Conservation (phyloP, 2,797 vertebrate genomes). For the Aplochiton taeniatus region DNA sequence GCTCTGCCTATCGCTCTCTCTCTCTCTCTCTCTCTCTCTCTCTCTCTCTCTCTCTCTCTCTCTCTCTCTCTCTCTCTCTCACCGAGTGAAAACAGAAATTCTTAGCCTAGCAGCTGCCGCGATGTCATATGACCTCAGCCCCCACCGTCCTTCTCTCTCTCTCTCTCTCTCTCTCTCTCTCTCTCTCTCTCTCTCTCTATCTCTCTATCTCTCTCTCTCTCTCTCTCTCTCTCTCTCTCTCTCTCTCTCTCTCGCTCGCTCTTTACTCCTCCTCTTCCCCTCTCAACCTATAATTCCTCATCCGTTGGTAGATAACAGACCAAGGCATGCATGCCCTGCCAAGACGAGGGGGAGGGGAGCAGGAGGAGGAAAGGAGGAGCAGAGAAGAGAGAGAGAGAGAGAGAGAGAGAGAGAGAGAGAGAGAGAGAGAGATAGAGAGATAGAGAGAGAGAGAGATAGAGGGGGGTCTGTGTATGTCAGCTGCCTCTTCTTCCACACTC, state of each 20-base stretch:
- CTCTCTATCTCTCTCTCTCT: conserved; percentile 37
- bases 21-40: conserved; percentile 15
- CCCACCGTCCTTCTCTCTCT: conserved; percentile 8
- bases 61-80: conserved; percentile 55
- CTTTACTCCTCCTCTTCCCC: conserved; percentile 51
- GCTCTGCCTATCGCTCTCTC: conserved; percentile 63
- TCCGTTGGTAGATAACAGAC: conserved; percentile 75
- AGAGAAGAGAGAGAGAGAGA: conserved; percentile 4
- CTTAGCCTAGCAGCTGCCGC: conserved; percentile 81
- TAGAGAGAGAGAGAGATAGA: conserved; percentile 18
- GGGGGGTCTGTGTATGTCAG: conserved; percentile 53
- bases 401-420: conserved; percentile 20
- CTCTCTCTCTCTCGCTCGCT: conserved; percentile 16
- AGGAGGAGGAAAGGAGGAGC: conserved; percentile 31
- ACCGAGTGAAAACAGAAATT: conserved; percentile 76
- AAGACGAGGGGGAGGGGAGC: conserved; percentile 52
- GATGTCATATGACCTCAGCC: conserved; percentile 64
- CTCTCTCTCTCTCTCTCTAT: conserved; percentile 45
- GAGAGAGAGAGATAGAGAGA: conserved; percentile 7
- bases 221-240: neutral
- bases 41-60: conserved; percentile 30
- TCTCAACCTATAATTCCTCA: conserved; percentile 78
- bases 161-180: conserved; percentile 26
- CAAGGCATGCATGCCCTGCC: conserved; percentile 73
- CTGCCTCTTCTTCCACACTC: conserved; percentile 38